phyloP scores from a whole-genome alignment of 2,797 vertebrate genomes.

The Spheniscus humboldti region DNA sequence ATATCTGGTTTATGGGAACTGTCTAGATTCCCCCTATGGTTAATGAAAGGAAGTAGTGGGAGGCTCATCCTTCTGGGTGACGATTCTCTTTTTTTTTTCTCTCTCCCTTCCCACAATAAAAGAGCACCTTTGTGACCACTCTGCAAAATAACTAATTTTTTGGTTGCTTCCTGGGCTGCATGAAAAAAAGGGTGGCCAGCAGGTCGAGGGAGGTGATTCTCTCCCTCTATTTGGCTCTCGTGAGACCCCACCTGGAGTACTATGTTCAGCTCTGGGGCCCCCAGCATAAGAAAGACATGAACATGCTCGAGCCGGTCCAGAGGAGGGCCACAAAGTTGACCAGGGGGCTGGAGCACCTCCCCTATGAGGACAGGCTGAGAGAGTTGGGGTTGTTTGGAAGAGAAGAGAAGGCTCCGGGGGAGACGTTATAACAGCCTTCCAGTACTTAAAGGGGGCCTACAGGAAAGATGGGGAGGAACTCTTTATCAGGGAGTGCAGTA shows the following conservation, averaged over 20 bases:
- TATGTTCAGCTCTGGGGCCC: background rate
- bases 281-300: background rate
- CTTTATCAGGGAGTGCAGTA: background rate
- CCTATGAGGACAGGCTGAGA: background rate
- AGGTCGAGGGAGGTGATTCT: background rate
- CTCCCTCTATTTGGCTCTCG: accelerated
- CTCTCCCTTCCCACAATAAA: background rate
- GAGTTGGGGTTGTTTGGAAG: background rate
- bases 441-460: background rate
- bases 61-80: background rate
- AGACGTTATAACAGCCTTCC: background rate
- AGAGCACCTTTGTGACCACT: background rate
- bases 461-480: background rate
- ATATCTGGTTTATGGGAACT: background rate
- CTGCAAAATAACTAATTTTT: background rate
- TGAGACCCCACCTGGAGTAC: background rate
- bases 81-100: background rate
- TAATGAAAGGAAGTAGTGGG: background rate
- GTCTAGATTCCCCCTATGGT: background rate
- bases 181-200: background rate
- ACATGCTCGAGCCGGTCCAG: background rate
- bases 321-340: background rate
- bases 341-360: background rate
- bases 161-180: background rate
- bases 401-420: background rate